Conservation (phyloP, 2,797 vertebrate genomes). For the Aythya fuligula region DNA sequence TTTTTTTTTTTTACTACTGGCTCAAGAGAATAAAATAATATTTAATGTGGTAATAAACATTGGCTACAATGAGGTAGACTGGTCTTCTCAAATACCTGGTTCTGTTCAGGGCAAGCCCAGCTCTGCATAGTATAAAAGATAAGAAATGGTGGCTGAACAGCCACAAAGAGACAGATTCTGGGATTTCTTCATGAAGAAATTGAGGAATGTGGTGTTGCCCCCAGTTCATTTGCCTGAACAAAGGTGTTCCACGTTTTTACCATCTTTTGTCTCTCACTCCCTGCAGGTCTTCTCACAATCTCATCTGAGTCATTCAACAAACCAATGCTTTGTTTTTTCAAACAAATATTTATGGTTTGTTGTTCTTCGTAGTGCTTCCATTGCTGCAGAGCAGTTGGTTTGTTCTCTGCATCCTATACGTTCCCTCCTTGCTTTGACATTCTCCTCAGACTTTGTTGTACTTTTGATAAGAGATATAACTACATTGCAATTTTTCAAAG, state of each 20-base stretch:
- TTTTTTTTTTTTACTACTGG: background rate
- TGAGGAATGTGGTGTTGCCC: background rate
- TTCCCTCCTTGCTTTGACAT: background rate
- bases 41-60: background rate
- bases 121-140: background rate
- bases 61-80: background rate
- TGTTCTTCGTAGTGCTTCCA: background rate
- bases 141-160: background rate
- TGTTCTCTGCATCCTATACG: fast-evolving
- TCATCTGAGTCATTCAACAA: background rate
- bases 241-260: background rate
- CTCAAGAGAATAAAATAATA: background rate
- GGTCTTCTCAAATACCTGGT: background rate
- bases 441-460: background rate
- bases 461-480: background rate
- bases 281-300: background rate
- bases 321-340: background rate
- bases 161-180: background rate
- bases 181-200: background rate
- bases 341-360: background rate
- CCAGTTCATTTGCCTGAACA: background rate
- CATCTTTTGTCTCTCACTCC: background rate
- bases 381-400: background rate
- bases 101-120: background rate
- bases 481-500: background rate